Evolutionary conservation across 2,888 invertebrate genomes (phyloP).

Genomic region (Amaurobius ferox): DNA sequence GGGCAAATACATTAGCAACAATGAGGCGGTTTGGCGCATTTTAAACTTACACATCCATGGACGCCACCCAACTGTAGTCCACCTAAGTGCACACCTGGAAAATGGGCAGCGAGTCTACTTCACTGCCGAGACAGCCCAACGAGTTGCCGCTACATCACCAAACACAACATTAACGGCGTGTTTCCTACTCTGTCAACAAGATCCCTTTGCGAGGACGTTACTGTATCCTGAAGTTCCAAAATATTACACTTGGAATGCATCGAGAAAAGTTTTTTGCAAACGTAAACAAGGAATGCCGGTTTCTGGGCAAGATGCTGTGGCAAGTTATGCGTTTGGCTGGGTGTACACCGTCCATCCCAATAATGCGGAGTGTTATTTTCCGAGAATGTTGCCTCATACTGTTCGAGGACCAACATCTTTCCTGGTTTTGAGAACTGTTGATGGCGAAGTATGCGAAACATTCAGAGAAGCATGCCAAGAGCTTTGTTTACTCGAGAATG

Average conservation of each 20-base stretch:
- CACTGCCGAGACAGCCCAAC: too few species aligned
- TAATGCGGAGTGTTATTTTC: constrained; percentile 45
- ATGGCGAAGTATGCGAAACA: constrained; percentile 34
- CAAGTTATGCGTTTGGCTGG: too few species aligned
- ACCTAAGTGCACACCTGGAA: background rate
- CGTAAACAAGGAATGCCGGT: too few species aligned
- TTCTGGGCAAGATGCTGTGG: too few species aligned
- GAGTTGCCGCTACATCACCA: too few species aligned
- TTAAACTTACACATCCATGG: background rate
- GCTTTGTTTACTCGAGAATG: constrained; percentile 74
- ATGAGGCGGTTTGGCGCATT: background rate
- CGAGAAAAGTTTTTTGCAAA: too few species aligned
- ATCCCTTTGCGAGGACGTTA: background rate
- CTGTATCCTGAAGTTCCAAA: background rate
- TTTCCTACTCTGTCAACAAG: background rate
- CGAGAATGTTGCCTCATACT: constrained; percentile 74
- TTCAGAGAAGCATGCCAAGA: constrained; percentile 69
- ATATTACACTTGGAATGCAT: background rate
- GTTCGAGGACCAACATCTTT: constrained; percentile 49
- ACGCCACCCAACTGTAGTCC: background rate
- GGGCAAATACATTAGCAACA: background rate
- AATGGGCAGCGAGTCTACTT: background rate
- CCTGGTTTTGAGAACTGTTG: constrained; percentile 14
- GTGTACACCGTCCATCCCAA: constrained; percentile 18
- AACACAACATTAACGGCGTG: background rate